A percentile compares a stretch with the other conserved stretches of the same genome.
Evolutionary conservation across 2,888 invertebrate genomes (phyloP).

Genomic region (Drosophila stalkeri): DNA sequence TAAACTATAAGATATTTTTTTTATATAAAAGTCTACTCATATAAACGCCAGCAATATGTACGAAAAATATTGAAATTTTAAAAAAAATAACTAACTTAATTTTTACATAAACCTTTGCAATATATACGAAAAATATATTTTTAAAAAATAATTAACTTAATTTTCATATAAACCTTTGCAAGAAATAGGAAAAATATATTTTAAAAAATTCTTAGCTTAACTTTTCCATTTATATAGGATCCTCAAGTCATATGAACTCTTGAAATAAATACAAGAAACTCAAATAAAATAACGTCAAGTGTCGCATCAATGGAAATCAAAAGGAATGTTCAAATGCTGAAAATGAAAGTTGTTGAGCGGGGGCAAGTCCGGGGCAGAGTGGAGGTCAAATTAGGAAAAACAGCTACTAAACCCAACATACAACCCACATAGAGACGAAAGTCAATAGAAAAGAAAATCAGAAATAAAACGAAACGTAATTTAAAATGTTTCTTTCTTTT

Average conservation of each 20-base stretch:
- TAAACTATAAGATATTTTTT: no score
- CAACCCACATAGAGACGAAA: constrained; percentile 18
- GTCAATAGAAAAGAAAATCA: constrained; percentile 43
- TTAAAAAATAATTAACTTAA: no score
- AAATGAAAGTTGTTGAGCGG: constrained; percentile 54
- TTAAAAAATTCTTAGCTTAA: background rate
- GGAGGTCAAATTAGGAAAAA: constrained; percentile 16
- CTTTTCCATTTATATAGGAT: background rate
- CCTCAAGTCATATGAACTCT: background rate
- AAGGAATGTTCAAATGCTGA: constrained; percentile 48
- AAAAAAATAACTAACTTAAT: no score
- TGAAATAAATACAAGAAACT: background rate
- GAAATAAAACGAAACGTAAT: constrained; percentile 68
- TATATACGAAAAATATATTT: no score
- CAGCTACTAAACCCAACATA: constrained; percentile 5
- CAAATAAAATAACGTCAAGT: constrained; percentile 13
- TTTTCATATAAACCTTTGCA: no score
- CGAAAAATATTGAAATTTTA: no score
- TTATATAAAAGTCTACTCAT: no score
- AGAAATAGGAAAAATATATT: no score
- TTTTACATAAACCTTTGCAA: no score
- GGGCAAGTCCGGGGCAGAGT: constrained; percentile 27
- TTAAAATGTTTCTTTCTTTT: constrained; percentile 39
- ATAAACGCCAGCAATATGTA: no score
- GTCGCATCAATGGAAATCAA: constrained; percentile 45